Evolutionary conservation across 2,797 vertebrate species (phyloP), one percentile per base, ranked within the genome.

Genomic region (Austrolebias charrua): DNA sequence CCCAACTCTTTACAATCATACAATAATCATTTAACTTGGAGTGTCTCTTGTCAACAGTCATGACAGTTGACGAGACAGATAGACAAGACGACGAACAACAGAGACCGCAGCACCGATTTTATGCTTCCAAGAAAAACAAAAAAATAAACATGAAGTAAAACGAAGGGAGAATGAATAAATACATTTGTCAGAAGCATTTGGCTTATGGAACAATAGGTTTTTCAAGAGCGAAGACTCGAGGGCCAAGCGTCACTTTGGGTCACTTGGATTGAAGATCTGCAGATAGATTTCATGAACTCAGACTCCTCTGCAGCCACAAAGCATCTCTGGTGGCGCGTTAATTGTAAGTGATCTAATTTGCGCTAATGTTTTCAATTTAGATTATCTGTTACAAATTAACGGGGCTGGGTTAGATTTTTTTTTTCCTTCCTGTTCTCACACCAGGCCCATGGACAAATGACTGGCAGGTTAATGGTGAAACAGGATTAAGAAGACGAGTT

Each of bases 151-250:
- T 58, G 70, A 43, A 66, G 58, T 18, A 31, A 55, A 66, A 56
- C 68, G 61, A 69, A 18, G 48, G 46, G 63, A 42, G 51, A 74
- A 84, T 84, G 78, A 91, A 91, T 90, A 90, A 86, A 90, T 88
- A 81, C 91, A 79, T 79, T 40, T 90, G 91, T 89, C 89, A 92
- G 71, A 90, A 91, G 35, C 66, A 61, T 75, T 91, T 63, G 47
- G 64, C 74, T 87, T 83, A 85, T 71, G 84, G 77, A 80, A 80
- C 69, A 72, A 64, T 72, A 77, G 20, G 42, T 82, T 85, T 75
- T 79, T 67, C 56, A 70, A 79, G 51, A 76, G 71, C 63, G 20
- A 18, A 55, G 29, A 73, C 67, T 63, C 13, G 1, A 61, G 67
- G 84, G 66, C 70, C 70, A 62, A 63, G 73, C 74, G 68, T 82